These are phyloP conservation scores for Rhinolophus ferrumequinum DNA, from an alignment of 2,113 vertebrate genomes.

Conservation along the genomic window DNA sequence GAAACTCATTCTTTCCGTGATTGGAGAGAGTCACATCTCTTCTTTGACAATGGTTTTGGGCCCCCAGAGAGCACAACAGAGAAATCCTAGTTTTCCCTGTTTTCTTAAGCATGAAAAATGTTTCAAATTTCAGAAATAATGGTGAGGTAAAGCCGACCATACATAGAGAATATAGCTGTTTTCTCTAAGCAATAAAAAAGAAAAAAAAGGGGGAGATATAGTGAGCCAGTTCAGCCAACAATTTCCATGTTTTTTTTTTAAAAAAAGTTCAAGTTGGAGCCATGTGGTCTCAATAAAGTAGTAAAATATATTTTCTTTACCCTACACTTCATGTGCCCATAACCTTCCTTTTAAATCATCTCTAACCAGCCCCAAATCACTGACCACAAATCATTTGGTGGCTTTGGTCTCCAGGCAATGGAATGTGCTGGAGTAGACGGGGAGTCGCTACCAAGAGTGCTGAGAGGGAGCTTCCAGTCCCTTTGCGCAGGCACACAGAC, in stretches of 20 bases:
- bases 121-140: conserved; percentile 55
- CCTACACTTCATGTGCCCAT: conserved; percentile 85
- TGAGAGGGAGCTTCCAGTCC: conserved; percentile 75
- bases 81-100: neutral
- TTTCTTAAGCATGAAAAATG: conserved; percentile 10
- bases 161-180: conserved; percentile 53
- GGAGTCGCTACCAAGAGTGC: conserved; percentile 80
- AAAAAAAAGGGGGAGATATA: conserved; percentile 55
- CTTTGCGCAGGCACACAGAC: conserved; percentile 73
- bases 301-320: conserved; percentile 88
- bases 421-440: conserved; percentile 85
- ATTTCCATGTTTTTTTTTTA: conserved; percentile 81
- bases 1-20: neutral
- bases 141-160: conserved; percentile 45
- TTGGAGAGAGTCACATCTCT: neutral
- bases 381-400: conserved; percentile 87
- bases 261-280: conserved; percentile 84
- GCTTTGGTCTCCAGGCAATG: conserved; percentile 81
- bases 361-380: conserved; percentile 86
- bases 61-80: neutral
- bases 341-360: conserved; percentile 87
- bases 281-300: conserved; percentile 89
- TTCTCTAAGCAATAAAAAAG: conserved; percentile 80
- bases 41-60: neutral
- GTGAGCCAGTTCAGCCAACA: conserved; percentile 82